A percentile compares a stretch with the other conserved stretches of the same genome.
phyloP scores from a whole-genome alignment of 1,140 invertebrate species.

The Globodera rostochiensis region DNA sequence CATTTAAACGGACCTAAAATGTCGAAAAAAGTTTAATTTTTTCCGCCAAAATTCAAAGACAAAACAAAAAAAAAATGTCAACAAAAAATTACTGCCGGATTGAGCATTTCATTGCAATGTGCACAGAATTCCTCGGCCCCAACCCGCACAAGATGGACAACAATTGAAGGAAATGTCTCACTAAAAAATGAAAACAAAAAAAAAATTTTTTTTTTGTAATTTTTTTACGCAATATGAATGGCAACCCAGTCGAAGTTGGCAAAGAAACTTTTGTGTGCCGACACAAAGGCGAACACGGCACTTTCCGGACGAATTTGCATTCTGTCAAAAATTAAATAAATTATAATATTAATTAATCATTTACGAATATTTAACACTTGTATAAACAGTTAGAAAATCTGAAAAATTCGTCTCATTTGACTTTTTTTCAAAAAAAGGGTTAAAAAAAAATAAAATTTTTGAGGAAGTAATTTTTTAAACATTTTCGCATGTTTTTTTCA shows the following conservation, averaged over 20 bases:
- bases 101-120: conserved; percentile 17
- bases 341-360: no score
- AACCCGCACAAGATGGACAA: conserved; percentile 3
- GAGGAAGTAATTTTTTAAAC: no score
- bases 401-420: no score
- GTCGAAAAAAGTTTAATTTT: not conserved
- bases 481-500: no score
- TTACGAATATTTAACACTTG: not conserved
- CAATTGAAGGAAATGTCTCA: conserved; percentile 16
- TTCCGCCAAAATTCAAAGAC: not conserved
- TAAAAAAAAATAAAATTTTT: no score
- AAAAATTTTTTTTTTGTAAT: not conserved
- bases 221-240: conserved; percentile 16
- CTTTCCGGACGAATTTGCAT: conserved; percentile 19
- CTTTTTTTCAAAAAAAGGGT: no score
- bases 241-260: conserved; percentile 24
- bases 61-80: not conserved
- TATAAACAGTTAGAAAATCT: no score
- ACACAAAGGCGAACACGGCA: conserved; percentile 14
- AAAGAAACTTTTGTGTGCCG: conserved; percentile 10
- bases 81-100: not conserved
- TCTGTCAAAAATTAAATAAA: conserved; percentile 18
- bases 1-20: conserved; percentile 12
- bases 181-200: conserved; percentile 9
- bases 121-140: conserved; percentile 21